phyloP scores from a whole-genome alignment of 2,797 vertebrate genomes.

The Sebastes itinus region DNA sequence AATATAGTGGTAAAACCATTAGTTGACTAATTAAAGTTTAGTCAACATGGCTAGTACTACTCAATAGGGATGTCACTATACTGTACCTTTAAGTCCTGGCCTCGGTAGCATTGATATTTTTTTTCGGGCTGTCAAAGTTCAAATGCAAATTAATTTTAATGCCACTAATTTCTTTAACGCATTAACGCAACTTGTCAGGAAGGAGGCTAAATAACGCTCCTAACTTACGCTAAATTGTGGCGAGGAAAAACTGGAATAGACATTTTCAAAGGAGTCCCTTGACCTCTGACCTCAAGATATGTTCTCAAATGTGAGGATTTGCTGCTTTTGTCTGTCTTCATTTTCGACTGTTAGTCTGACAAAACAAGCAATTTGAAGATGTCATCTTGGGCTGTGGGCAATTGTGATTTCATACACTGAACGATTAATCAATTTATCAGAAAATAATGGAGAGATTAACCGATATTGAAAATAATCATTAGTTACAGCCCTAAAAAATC shows the following conservation, averaged over 20 bases:
- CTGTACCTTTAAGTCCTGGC: background rate
- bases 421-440: background rate
- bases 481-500: background rate
- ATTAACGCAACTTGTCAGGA: no score
- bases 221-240: no score
- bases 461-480: background rate
- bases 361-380: background rate
- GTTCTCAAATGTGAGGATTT: no score
- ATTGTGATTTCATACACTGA: background rate
- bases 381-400: background rate
- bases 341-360: background rate
- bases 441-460: background rate
- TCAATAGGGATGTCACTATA: no score
- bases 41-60: background rate
- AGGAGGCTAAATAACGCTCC: no score
- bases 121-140: no score
- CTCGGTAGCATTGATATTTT: background rate
- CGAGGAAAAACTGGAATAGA: no score
- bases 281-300: no score
- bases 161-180: no score
- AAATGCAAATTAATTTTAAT: no score
- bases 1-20: background rate
- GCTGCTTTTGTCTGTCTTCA: no score
- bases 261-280: no score
- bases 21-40: background rate